Base-by-base conservation (phyloP, 1,140 invertebrate species). In the Cecropterus lyciades region DNA sequence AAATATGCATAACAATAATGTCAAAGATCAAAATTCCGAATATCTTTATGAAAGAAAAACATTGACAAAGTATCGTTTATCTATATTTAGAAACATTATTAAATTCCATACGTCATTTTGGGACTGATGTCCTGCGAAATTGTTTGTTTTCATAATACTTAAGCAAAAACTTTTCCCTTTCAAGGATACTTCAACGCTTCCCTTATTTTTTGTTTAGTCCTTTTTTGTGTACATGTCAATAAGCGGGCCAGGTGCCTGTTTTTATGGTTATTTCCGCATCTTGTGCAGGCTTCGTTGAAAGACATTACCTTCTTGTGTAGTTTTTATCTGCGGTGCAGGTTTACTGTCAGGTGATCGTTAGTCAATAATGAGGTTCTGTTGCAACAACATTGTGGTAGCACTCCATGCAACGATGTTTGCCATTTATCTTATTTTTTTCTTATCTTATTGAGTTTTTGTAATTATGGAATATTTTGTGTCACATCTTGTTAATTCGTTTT, bases 221-320 rank as follows among this genome's bases (percentile, higher is more conserved):
- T 15, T 55, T 55, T 55, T 55, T 55, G 16, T 55, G 11, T 15
- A 55, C 52, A 42, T 55, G 52, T n/a, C 37, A 42, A 55, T 6
- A 8, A 27, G 13, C 8, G 56, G 13, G 46, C 46, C 65, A 67
- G 65, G 65, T 67, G 65, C 24, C 16, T 11, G 48, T 66, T 66
- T 64, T 64, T 40, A n/a, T 60, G 42, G 10, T 9, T n/a, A 14
- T 51, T 60, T 67, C 56, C 56, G 55, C 46, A 60, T 64, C 60
- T 30, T 64, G 60, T 53, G 40, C 37, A 55, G 45, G 43, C 33
- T 8, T 40, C 48, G 30, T 37, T 60, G 48, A 60, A 24, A 37
- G 48, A 53, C 56, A 49, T 45, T 60, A 60, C 37, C 17, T 37
- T 59, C 59, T 27, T 45, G 33, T 11, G n/a, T n/a, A n/a, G 16